A percentile compares a stretch with the other conserved stretches of the same genome.
Evolutionary conservation across 2,113 vertebrate species (phyloP).

Genomic region (Nipponia nippon): DNA sequence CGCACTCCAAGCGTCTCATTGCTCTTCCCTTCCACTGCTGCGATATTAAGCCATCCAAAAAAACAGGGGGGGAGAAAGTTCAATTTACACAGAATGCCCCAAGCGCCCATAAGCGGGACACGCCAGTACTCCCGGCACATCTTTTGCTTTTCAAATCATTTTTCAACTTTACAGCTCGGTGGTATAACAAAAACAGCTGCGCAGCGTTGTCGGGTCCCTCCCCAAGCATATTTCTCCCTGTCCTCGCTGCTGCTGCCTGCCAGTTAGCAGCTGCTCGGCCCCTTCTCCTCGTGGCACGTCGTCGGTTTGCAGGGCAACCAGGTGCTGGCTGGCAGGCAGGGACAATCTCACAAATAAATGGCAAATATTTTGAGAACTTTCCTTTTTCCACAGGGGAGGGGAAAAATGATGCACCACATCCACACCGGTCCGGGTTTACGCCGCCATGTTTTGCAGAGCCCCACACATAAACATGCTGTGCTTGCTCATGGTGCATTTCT

Average conservation of each 20-base stretch:
- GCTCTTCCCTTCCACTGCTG: constrained; percentile 51
- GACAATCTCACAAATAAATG: not conserved
- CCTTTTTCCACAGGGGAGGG: not conserved
- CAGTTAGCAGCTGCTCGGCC: not conserved
- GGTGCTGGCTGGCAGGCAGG: not conserved
- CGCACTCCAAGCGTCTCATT: constrained; percentile 8
- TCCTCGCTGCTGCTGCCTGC: not conserved
- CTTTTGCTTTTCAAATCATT: constrained; percentile 13
- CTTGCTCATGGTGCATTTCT: not conserved
- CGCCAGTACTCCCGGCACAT: not conserved
- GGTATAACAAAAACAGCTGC: constrained; percentile 60
- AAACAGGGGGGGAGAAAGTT: not conserved
- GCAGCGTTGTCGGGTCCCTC: not conserved
- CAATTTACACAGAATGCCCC: constrained; percentile 54
- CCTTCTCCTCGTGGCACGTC: not conserved
- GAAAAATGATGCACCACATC: rapidly evolving
- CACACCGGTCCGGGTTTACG: rapidly evolving
- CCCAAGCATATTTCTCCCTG: not conserved
- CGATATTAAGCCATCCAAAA: constrained; percentile 39
- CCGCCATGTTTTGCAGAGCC: not conserved
- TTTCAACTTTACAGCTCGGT: constrained; percentile 18
- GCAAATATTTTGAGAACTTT: not conserved
- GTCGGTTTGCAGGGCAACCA: rapidly evolving
- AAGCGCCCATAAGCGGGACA: not conserved
- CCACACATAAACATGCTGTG: rapidly evolving